Evolutionary conservation across 2,797 vertebrate genomes (phyloP).

Genomic region (Artibeus jamaicensis): DNA sequence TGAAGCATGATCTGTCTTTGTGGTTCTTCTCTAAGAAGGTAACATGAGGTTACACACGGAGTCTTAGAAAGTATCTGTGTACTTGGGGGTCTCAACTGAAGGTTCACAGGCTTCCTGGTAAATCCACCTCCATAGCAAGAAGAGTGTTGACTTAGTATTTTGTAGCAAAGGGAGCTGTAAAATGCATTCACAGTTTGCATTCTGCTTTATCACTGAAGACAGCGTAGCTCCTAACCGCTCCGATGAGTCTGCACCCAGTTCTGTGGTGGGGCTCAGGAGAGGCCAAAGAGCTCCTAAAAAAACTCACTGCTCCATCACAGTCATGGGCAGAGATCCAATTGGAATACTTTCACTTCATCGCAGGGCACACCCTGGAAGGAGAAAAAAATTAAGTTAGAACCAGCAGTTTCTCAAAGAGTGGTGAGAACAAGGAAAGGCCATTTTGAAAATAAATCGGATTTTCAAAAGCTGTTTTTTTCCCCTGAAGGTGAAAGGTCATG

Average conservation of each 20-base stretch:
- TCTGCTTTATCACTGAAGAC: background rate
- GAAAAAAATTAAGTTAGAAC: background rate
- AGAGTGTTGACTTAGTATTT: background rate
- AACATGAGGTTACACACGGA: background rate
- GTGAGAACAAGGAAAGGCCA: background rate
- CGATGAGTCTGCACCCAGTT: background rate
- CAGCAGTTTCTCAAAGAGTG: background rate
- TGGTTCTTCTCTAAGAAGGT: background rate
- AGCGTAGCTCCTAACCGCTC: background rate
- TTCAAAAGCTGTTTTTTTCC: constrained; percentile 51
- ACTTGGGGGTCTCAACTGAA: background rate
- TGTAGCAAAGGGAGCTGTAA: background rate
- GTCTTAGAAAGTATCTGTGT: background rate
- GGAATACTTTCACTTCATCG: background rate
- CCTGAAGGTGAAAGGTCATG: constrained; percentile 59
- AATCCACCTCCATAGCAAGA: background rate
- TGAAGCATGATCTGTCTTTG: background rate
- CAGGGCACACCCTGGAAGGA: background rate
- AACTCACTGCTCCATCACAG: background rate
- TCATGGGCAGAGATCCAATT: background rate
- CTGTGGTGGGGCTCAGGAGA: too few species aligned
- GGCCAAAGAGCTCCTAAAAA: background rate
- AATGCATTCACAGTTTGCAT: background rate
- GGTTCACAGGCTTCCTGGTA: background rate
- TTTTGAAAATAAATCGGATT: background rate